Evolutionary conservation across 2,113 vertebrate species (phyloP), one percentile per base, ranked within the genome.

Genomic region (Nibea albiflora): DNA sequence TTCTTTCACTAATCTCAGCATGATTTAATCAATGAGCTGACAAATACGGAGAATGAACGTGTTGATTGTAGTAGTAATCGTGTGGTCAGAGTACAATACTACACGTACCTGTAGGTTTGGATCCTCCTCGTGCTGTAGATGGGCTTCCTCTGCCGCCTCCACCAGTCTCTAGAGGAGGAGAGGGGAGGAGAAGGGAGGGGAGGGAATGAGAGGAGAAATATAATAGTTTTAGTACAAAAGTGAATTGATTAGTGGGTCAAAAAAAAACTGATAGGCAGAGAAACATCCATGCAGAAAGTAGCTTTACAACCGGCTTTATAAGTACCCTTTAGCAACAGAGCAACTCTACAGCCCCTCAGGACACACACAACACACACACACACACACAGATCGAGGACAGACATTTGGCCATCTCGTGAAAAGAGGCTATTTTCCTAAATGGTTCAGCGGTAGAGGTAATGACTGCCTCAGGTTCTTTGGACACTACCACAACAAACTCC

Each of bases 121-220:
- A 88, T 99, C 96, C 84, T 99, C 98, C 63, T 97, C 96, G 0
- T 99, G 98, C 85, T 99, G 97, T 75, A 99, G 93, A 66, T 99
- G 97, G 54, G 98, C 98, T 78, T 98, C 97, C 88, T 99, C 98
- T 70, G 98, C 98, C 60, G 98, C 98, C 86, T 98, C 97, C 16
- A 99, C 98, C 47, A 99, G 96, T 58, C 97, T 96, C 98, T 99
- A 63, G 16, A 86, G 20, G 28, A 70, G 20, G 7, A 65, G n/a
- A 73, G 20, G 44, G 46, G 14, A 61, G 24, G 3, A 65, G 20
- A 60, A 17, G 49, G 20, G 11, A 52, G 16, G 26, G 15, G 15
- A 26, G 15, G 19, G 57, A 17, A 44, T 6, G 31, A 54, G 52
- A 66, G n/a, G n/a, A 73, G 26, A 62, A 66, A 65, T 0, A 11